A percentile compares a stretch with the other conserved stretches of the same genome.
Evolutionary conservation across 2,888 invertebrate genomes (phyloP).

Genomic region (Sthenelais limicola): DNA sequence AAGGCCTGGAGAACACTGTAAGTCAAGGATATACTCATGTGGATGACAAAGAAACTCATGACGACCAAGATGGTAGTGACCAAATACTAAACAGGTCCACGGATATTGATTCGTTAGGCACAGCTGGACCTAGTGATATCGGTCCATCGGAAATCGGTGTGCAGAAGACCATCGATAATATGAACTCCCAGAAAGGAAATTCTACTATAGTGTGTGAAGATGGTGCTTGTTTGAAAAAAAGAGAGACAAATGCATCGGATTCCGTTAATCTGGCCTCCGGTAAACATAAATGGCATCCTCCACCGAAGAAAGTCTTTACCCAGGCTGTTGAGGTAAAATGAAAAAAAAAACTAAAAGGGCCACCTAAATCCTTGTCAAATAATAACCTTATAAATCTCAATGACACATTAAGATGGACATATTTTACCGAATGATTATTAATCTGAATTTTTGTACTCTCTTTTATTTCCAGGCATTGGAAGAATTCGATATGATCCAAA

Average conservation of each 20-base stretch:
- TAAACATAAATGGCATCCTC: slow-evolving; percentile 78
- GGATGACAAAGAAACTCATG: neutral
- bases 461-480: slow-evolving; percentile 78
- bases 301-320: slow-evolving; percentile 87
- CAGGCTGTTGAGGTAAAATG: slow-evolving; percentile 81
- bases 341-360: neutral
- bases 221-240: slow-evolving; percentile 29
- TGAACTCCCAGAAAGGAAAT: no score
- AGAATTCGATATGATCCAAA: slow-evolving; percentile 87
- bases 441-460: neutral
- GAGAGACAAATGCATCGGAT: slow-evolving; percentile 1
- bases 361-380: neutral
- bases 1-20: neutral
- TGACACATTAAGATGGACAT: neutral
- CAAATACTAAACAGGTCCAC: no score
- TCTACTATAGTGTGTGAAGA: slow-evolving; percentile 8
- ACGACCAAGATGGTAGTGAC: slow-evolving; percentile 5
- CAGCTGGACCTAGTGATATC: no score
- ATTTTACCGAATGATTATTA: neutral
- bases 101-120: no score
- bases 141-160: no score
- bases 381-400: neutral
- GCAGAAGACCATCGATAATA: no score
- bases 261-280: neutral
- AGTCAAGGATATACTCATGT: slow-evolving; percentile 3